These are phyloP conservation scores for Ditylenchus dipsaci DNA, from an alignment of 1,140 invertebrate genomes.

Conservation along the genomic window DNA sequence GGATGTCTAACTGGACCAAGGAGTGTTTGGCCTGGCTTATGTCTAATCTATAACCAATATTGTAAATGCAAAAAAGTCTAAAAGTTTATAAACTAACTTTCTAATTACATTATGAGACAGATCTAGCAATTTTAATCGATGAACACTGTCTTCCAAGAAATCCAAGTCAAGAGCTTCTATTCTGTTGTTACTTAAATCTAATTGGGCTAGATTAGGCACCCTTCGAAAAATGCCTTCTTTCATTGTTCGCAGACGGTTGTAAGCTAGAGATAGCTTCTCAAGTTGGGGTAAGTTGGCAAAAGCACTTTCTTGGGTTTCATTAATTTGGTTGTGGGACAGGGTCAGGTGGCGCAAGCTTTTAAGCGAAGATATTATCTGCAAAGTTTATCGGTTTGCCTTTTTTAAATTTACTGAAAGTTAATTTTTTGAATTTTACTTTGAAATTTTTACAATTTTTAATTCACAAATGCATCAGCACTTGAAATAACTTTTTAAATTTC, in stretches of 20 bases:
- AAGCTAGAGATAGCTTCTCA: slow-evolving; percentile 19
- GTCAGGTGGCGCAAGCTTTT: slow-evolving; percentile 25
- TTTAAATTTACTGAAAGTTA: too few relatives aligned
- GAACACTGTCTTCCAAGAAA: slow-evolving; percentile 17
- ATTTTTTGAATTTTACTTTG: too few relatives aligned
- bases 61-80: not conserved
- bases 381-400: too few relatives aligned
- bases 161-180: slow-evolving; percentile 31
- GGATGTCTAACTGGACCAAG: slow-evolving; percentile 11
- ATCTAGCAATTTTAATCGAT: slow-evolving; percentile 20
- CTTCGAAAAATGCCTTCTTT: slow-evolving; percentile 24
- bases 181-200: slow-evolving; percentile 30
- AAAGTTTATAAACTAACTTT: slow-evolving; percentile 10
- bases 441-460: too few relatives aligned
- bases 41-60: slow-evolving; percentile 20
- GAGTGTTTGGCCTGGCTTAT: slow-evolving; percentile 30
- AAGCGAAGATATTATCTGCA: slow-evolving; percentile 15
- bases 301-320: slow-evolving; percentile 16
- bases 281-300: slow-evolving; percentile 28
- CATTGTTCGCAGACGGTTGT: slow-evolving; percentile 26
- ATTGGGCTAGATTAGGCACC: slow-evolving; percentile 15
- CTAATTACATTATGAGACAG: slow-evolving; percentile 32
- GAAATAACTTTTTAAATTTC: too few relatives aligned
- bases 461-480: too few relatives aligned
- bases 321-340: slow-evolving; percentile 23